Evolutionary conservation across 2,113 vertebrate species (phyloP).

Genomic region (Phoxinus phoxinus): DNA sequence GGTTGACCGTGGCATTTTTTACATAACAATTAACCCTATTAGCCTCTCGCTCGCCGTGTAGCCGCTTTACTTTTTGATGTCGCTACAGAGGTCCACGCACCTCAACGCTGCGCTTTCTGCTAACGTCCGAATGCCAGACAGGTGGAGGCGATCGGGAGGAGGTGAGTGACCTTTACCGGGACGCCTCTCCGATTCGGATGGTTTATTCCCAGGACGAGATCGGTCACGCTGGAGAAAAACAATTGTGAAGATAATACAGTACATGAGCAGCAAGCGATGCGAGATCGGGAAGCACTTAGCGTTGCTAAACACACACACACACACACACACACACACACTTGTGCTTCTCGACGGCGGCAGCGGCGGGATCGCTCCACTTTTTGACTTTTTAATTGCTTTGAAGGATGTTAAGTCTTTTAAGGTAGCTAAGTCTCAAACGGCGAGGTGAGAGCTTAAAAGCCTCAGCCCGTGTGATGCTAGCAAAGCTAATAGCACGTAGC

Average conservation of each 20-base stretch:
- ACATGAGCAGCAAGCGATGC: conserved; percentile 29
- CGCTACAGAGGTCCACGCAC: conserved; percentile 66
- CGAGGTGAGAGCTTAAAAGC: conserved; percentile 31
- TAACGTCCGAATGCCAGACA: conserved; percentile 57
- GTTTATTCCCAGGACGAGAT: conserved; percentile 45
- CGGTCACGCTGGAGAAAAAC: conserved; percentile 27
- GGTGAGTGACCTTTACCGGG: conserved; percentile 36
- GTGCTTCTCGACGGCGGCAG: background rate
- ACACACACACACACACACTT: conserved; percentile 6
- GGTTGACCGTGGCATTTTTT: conserved; percentile 89
- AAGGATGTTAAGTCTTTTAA: conserved; percentile 24
- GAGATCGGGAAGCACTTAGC: conserved; percentile 20
- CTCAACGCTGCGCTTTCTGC: conserved; percentile 78
- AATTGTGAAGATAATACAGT: conserved; percentile 48
- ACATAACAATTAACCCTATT: conserved; percentile 99
- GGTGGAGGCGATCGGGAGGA: conserved; percentile 14
- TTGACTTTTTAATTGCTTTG: conserved; percentile 50
- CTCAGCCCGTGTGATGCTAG: conserved; percentile 28
- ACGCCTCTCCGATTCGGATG: conserved; percentile 3
- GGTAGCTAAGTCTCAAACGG: background rate
- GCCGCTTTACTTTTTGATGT: conserved; percentile 49
- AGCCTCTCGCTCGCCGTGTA: conserved; percentile 70
- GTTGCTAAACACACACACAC: conserved; percentile 33
- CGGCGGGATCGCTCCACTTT: background rate
- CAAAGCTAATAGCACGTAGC: conserved; percentile 56